Evolutionary conservation across 2,888 invertebrate genomes (phyloP), one percentile per base, ranked within the genome.

Genomic region (Alcis repandata): DNA sequence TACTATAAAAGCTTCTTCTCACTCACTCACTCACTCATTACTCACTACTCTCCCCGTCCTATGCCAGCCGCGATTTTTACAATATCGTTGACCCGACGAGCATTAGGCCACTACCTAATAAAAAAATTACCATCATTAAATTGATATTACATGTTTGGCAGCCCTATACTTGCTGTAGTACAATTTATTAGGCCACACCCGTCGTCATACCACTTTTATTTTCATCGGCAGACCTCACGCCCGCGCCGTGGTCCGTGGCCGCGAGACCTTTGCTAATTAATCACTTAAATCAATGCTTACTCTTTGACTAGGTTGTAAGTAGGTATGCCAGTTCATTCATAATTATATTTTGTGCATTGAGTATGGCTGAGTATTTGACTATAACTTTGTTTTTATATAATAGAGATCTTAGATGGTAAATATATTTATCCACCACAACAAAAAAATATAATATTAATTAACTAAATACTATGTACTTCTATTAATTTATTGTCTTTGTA

Each of bases 191-290:
- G 38, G n/a, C 41, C 40, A 48, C 63, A 71, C 70, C 52, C 62
- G 61, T 53, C 63, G 61, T 54, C 63, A 22, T 11, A 59, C 64
- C 49, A 67, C 72, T 73, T 73, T 73, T 74, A 63, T 70, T 71
- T 72, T 70, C 61, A 71, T 60, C 56, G 43, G 17, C 32, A 67
- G 69, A 41, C 62, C 62, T 64, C 52, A 49, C 45, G 22, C 13
- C 27, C 20, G 40, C 49, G 53, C 6, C 27, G 2, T 6, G 27
- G 64, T 54, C 59, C 72, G 56, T 54, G 69, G 70, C 59, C 67
- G 43, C 63, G 19, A 60, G 63, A 45, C 69, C 72, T 72, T 57
- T 48, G 22, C 46, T 63, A 48, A 69, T 70, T 71, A 67, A 70
- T 68, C 67, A 60, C 19, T 45, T 22, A 65, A 41, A 43, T 10